phyloP scores from a whole-genome alignment of 2,888 invertebrate genomes.

The Drosophila buzzatii region DNA sequence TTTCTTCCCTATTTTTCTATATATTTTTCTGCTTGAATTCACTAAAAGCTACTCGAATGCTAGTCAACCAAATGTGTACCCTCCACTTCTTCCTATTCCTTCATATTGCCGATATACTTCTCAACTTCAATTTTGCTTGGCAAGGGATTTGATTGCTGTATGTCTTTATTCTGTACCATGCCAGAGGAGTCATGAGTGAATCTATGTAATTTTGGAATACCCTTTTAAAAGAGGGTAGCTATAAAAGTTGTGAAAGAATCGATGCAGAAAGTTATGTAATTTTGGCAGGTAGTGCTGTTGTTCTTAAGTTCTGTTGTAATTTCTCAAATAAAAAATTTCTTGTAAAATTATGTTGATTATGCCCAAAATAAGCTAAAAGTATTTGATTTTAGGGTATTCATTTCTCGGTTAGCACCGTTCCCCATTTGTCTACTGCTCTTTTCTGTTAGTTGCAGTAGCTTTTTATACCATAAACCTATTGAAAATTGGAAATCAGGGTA shows the following conservation, averaged over 20 bases:
- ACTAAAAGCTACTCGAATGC: constrained; percentile 76
- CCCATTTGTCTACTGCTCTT: background rate
- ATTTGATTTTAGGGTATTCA: no score
- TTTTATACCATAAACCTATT: constrained; percentile 3
- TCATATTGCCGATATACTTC: constrained; percentile 8
- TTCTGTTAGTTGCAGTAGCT: constrained; percentile 31
- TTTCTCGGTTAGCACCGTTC: no score
- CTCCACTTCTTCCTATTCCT: background rate
- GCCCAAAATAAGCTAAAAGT: no score
- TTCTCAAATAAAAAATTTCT: no score
- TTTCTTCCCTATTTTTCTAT: constrained; percentile 66
- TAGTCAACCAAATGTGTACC: constrained; percentile 61
- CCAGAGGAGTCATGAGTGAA: constrained; percentile 29
- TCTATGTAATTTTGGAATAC: constrained; percentile 53
- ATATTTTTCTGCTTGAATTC: constrained; percentile 80
- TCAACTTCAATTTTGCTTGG: constrained; percentile 29
- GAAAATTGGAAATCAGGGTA: no score
- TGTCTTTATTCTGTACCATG: constrained; percentile 74
- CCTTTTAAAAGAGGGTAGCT: constrained; percentile 9
- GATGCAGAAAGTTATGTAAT: no score
- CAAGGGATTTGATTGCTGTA: constrained; percentile 76
- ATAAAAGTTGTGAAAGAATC: background rate
- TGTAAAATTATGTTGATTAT: no score
- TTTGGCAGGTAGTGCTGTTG: no score
- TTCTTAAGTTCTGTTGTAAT: no score